A percentile compares a stretch with the other conserved stretches of the same genome.
Conservation (phyloP, 2,797 vertebrate genomes). For the Premnoplex brunnescens region DNA sequence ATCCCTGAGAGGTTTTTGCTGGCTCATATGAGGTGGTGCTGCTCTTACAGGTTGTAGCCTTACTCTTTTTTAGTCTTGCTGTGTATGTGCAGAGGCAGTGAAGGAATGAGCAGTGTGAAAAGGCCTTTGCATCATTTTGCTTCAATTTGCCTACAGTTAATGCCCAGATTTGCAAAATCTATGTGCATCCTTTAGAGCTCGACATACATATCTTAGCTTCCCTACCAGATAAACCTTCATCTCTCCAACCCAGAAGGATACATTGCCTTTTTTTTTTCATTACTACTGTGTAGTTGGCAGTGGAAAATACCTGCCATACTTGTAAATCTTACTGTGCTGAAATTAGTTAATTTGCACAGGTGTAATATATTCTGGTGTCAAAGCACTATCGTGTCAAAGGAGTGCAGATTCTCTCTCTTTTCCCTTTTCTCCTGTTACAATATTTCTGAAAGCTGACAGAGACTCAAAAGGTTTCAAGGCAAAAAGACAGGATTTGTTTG, state of each 20-base stretch:
- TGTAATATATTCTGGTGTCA: neutral
- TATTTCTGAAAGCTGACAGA: constrained; percentile 38
- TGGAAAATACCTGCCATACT: neutral
- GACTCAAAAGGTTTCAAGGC: neutral
- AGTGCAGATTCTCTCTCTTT: neutral
- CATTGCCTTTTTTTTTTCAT: neutral
- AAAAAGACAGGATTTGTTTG: constrained; percentile 6
- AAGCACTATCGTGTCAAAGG: neutral
- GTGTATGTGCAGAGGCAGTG: neutral
- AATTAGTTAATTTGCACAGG: neutral
- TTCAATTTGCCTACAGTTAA: neutral
- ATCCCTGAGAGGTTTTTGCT: neutral
- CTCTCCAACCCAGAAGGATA: neutral
- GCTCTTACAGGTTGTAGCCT: neutral
- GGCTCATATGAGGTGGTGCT: neutral
- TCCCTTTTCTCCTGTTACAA: neutral
- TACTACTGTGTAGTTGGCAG: neutral
- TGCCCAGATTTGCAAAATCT: neutral
- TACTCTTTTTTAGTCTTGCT: neutral
- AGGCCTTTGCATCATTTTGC: neutral
- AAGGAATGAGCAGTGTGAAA: neutral
- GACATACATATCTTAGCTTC: neutral
- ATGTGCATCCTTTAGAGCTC: neutral
- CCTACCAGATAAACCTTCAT: neutral
- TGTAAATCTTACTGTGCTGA: neutral